Base-by-base conservation (phyloP, 2,797 vertebrate genomes). In the Macropodus opercularis region DNA sequence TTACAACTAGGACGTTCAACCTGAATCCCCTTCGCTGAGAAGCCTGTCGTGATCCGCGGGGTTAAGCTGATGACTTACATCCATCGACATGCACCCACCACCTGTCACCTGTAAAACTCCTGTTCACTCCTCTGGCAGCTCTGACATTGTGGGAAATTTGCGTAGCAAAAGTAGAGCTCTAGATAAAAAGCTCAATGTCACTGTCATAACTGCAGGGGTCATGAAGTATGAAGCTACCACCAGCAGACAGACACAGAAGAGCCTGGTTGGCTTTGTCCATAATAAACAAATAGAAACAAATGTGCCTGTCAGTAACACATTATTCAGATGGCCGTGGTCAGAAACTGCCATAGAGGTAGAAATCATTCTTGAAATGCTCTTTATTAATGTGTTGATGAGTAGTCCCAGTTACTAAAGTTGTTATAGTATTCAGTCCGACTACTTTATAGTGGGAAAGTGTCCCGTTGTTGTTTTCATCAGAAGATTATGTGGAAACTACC, bases 1-100 rank as follows among this genome's bases (percentile, higher is more conserved):
- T 41, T 72, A 29, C 72, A 84, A 61, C 79, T 78, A 70, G 41
- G 40, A 39, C 31, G 46, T 18, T 69, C 38, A 50, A 24, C 43
- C 21, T n/a, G 34, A 61, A 22, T 8, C 27, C 35, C 32, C 12
- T 17, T 43, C n/a, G 8, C 35, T 35, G 31, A 64, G 44, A 39
- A 44, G 52, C 5, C 31, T 11, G 32, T 31, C 60, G 21, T 21
- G 44, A 40, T 58, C 39, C 8, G 6, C 22, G 38, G 31, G 49
- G 22, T 54, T 39, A 15, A 57, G 35, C 32, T 44, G 40, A 65
- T 48, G 18, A 60, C 49, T 75, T 69, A 61, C 23, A 44, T n/a
- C 36, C 44, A 67, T n/a, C 67, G 38, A 58, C 65, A 50, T 24
- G 11, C 8, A 59, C 34, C n/a, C 38, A 59, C 77, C 47, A 58